Evolutionary conservation across 1,140 invertebrate species (phyloP).

Genomic region (Harlomillsia oculata): DNA sequence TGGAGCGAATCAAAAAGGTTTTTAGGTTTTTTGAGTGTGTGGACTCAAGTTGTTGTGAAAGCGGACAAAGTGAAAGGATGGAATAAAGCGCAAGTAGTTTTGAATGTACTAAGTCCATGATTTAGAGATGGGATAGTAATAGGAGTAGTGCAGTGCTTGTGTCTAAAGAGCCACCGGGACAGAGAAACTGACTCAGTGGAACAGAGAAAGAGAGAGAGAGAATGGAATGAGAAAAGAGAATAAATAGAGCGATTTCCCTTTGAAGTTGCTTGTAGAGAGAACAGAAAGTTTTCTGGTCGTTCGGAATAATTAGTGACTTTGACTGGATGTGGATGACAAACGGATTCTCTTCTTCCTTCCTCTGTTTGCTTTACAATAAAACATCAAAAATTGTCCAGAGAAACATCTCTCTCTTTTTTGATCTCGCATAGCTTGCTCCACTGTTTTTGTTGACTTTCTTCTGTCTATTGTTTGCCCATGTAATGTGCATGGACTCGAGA

Average conservation of each 20-base stretch:
- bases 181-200: too few relatives aligned
- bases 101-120: too few relatives aligned
- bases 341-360: not conserved
- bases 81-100: too few relatives aligned
- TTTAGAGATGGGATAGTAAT: too few relatives aligned
- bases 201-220: constrained; percentile 5
- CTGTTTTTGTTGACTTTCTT: constrained; percentile 25
- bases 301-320: constrained; percentile 33
- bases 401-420: constrained; percentile 19
- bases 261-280: constrained; percentile 23
- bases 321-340: constrained; percentile 19
- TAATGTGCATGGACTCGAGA: too few relatives aligned
- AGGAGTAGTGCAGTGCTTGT: too few relatives aligned
- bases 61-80: too few relatives aligned
- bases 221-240: constrained; percentile 27
- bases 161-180: too few relatives aligned
- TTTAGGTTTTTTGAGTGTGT: too few relatives aligned
- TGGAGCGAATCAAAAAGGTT: too few relatives aligned
- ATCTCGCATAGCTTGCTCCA: too few relatives aligned
- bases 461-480: constrained; percentile 28
- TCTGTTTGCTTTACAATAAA: constrained; percentile 26
- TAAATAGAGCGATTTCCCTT: constrained; percentile 33
- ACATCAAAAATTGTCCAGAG: constrained; percentile 33
- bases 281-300: constrained; percentile 32
- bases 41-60: too few relatives aligned